Evolutionary conservation across 2,113 vertebrate species (phyloP), one percentile per base, ranked within the genome.

Genomic region (Halcyon senegalensis): DNA sequence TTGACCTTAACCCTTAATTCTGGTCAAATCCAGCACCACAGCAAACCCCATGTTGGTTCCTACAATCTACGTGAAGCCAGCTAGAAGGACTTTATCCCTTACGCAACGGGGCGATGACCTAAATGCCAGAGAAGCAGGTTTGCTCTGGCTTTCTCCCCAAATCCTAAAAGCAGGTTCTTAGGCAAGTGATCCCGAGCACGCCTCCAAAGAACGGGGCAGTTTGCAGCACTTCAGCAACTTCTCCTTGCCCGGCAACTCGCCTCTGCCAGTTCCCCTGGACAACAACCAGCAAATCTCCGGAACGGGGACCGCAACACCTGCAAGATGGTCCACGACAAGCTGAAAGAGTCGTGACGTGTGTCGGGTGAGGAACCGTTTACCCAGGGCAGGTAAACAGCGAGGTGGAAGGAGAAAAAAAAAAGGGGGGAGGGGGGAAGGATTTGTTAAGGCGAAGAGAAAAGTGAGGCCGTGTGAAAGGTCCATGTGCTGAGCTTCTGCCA

Each of bases 31-130:
- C 78, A 60, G 53, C 2, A 0, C 58, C 92, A 76, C 90, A 76
- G 59, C 90, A 73, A 90, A 79, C 48, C 0, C 51, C 95, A 87
- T 20, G 53, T 76, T 94, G 75, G 20, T 41, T 39, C 67, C 88
- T 55, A 50, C 78, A 46, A 79, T 19, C 75, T 43, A 21, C 62
- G 10, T 9, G 39, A 90, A 87, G 72, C 83, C 94, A 88, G 53
- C 20, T 16, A 37, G 50, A 74, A 80, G 95, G 94, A 95, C 96
- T 96, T 90, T 77, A 19, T 10, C 24, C 91, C 39, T 97, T 97
- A 96, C 92, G 66, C 96, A 96, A 96, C 5, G 0, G 59, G 82
- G 46, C 17, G 75, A 44, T 4, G 83, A 53, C 86, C 90, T 84
- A 20, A 88, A 67, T 58, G 79, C 88, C 73, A 11, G 41, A 17